Evolutionary conservation across 2,113 vertebrate species (phyloP), one percentile per base, ranked within the genome.

Genomic region (Acanthochromis polyacanthus): DNA sequence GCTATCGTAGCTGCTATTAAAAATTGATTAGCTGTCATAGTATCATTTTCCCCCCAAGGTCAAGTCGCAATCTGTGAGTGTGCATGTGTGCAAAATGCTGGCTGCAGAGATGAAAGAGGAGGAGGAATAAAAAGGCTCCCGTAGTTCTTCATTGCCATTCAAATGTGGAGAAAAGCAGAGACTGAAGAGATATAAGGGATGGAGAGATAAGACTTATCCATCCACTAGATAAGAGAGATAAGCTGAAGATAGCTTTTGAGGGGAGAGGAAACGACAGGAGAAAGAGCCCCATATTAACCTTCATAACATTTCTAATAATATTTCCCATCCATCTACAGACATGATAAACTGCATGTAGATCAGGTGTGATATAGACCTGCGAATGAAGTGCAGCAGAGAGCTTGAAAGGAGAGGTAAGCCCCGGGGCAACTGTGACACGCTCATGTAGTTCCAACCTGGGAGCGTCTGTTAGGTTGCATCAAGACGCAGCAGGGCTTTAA

Each of bases 1-100:
- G 75, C 72, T 78, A 83, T 89, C 36, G 66, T 76, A 66, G 89
- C 84, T 88, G 83, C 90, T 92, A 93, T 95, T 93, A 93, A 93
- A 94, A 92, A 92, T 93, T 91, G 90, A 93, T 93, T 94, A 90
- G 87, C 87, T 91, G 87, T 88, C 83, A 85, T 83, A 70, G 77
- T 72, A 84, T 91, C 85, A 91, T 90, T 92, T 90, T 75, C 75
- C 85, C 85, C 82, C 82, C 92, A 93, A 94, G 92, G 93, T 94
- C 85, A 91, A 85, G 66, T 83, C 55, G 51, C 82, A 77, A 75
- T 85, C 52, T 87, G 69, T 74, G 77, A 67, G 56, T 36, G 73
- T 71, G 78, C 43, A 19, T 64, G 56, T 75, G 71, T 75, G 80
- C 65, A 73, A 80, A 82, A 75, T 53, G 46, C 68, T 82, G 69